Base-by-base conservation (phyloP, 2,888 invertebrate genomes). In the Andrena hattorfiana region DNA sequence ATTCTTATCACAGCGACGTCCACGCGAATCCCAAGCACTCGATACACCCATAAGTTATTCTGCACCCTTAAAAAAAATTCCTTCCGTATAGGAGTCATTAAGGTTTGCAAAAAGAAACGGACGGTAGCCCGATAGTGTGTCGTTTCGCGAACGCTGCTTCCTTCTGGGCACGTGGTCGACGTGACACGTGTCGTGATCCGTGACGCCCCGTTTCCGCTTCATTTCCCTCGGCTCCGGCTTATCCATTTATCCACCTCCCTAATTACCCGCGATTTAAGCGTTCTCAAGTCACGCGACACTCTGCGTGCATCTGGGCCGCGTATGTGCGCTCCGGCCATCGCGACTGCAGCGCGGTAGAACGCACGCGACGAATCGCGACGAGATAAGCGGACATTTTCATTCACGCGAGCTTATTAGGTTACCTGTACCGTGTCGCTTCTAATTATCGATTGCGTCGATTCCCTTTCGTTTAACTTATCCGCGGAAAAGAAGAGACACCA, bases 231-330 rank as follows among this genome's bases (percentile, higher is more conserved):
- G 76, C 77, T 63, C 68, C 63, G 74, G 35, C 59, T 70, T 66
- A 73, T 80, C 70, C 66, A 79, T 64, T 70, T 60, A 56, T 76
- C 49, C 73, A 76, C 28, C 66, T 67, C 75, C 78, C 82, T 87
- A 86, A 87, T 87, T 85, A 84, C 77, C 56, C 63, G 77, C 78
- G 87, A 86, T 86, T 84, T 87, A 85, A 84, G 76, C 77, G 81
- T 64, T 78, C 69, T 60, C 77, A 13, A 66, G 84, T 86, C 87
- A 87, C 86, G 87, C 87, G 74, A 87, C 73, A 67, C 77, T 30
- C 20, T 49, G 66, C 78, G 81, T 77, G 80, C 74, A 66, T 78
- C 70, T 72, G 69, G 42, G 59, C n/a, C 26, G 16, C 67, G 26
- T 49, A 60, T 64, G 64, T 51, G 30, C 49, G 49, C 62, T 10